Conservation (phyloP, 2,113 vertebrate species). For the Anoura caudifer region DNA sequence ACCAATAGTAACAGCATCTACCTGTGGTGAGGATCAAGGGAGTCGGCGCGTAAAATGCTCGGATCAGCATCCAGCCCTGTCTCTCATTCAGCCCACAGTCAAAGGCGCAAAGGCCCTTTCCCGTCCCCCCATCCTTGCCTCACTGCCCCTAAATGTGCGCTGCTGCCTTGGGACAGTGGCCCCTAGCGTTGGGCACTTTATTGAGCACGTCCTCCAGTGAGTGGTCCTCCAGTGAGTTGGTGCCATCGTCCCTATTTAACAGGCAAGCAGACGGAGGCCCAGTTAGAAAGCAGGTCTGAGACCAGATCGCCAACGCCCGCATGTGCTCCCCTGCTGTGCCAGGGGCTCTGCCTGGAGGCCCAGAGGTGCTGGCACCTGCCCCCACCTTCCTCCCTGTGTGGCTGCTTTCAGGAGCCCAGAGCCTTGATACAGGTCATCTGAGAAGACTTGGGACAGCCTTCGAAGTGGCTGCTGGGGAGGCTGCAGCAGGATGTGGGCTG, state of each 20-base stretch:
- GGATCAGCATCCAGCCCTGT: neutral
- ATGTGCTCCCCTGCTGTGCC: neutral
- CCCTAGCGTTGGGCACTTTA: neutral
- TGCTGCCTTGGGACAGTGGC: neutral
- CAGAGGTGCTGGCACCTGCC: neutral
- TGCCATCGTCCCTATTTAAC: neutral
- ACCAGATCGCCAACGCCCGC: neutral
- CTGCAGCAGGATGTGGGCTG: conserved; percentile 36
- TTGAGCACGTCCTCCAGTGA: neutral
- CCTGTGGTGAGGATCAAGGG: neutral
- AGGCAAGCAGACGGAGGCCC: neutral
- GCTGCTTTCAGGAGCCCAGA: neutral
- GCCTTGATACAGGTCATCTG: neutral
- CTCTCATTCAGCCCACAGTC: neutral
- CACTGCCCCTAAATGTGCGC: neutral
- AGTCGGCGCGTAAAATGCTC: neutral
- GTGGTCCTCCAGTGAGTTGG: neutral
- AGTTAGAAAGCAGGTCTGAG: neutral
- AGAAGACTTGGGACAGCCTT: neutral
- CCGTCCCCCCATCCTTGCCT: neutral
- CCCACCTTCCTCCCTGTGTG: neutral
- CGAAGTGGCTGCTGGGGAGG: neutral
- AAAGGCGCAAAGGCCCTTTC: neutral
- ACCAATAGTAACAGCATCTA: neutral
- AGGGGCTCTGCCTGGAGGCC: neutral